These are phyloP conservation scores for Apis cerana DNA, from an alignment of 1,140 invertebrate species.

Conservation along the genomic window DNA sequence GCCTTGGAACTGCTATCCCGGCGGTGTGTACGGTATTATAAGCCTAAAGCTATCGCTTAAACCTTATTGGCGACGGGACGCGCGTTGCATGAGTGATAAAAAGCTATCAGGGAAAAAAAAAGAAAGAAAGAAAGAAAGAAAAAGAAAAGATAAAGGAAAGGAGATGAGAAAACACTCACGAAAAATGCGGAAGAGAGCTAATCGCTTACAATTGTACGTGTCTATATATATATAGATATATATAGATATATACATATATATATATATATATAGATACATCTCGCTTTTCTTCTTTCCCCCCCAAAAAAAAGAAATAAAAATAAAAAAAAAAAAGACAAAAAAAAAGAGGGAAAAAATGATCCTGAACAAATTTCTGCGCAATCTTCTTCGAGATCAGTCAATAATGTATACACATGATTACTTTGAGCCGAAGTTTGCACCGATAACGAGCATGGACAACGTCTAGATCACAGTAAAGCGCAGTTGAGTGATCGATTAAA, in stretches of 20 bases:
- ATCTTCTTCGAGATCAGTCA: conserved; percentile 48
- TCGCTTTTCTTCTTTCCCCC: not conserved
- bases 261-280: not conserved
- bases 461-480: conserved; percentile 46
- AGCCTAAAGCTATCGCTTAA: conserved; percentile 40
- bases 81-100: conserved; percentile 38
- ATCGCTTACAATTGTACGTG: not conserved
- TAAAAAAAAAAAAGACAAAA: not conserved
- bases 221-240: not conserved
- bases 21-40: conserved; percentile 17
- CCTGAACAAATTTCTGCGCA: conserved; percentile 23
- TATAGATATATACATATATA: no score
- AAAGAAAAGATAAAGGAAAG: not conserved
- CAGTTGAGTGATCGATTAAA: conserved; percentile 40
- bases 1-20: conserved; percentile 32
- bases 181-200: not conserved
- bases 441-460: conserved; percentile 30
- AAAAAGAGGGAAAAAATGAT: not conserved
- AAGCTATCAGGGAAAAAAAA: conserved; percentile 3
- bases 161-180: not conserved
- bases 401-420: conserved; percentile 20
- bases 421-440: conserved; percentile 52
- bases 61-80: conserved; percentile 35
- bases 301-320: not conserved
- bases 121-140: conserved; percentile 4